These are phyloP conservation scores for Tupiocoris notatus DNA, from an alignment of 2,888 invertebrate species.

Conservation along the genomic window DNA sequence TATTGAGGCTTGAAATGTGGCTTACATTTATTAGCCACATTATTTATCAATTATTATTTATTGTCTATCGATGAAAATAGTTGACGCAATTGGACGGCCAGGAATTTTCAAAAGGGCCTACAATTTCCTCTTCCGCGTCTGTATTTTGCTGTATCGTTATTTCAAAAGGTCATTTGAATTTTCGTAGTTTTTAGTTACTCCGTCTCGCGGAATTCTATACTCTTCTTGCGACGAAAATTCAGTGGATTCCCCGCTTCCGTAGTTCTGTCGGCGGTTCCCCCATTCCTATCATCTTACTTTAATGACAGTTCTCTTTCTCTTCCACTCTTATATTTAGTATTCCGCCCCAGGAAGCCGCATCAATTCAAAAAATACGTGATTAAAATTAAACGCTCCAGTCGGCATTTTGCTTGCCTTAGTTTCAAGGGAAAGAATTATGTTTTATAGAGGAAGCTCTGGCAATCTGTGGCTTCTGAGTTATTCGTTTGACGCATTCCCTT, in stretches of 20 bases:
- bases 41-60: too few species aligned
- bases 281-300: not conserved
- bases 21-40: too few species aligned
- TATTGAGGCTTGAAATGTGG: too few species aligned
- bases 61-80: too few species aligned
- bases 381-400: slow-evolving; percentile 13
- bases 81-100: too few species aligned
- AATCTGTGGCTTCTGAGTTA: not conserved
- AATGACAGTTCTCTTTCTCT: not conserved
- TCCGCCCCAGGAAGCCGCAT: not conserved
- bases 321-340: not conserved
- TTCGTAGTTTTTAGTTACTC: too few species aligned
- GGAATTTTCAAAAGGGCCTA: too few species aligned
- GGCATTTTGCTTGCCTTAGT: not conserved
- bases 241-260: not conserved
- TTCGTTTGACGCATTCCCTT: not conserved
- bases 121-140: too few species aligned
- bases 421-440: not conserved
- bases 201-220: not conserved
- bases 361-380: slow-evolving; percentile 22
- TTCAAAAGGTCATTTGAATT: too few species aligned
- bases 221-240: not conserved
- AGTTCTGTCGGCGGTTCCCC: too few species aligned
- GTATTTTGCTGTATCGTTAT: too few species aligned
- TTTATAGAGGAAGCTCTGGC: not conserved